Percentiles rank a stretch among this genome's conserved stretches.
phyloP scores from a whole-genome alignment of 2,113 vertebrate species.

The Saccopteryx bilineata region DNA sequence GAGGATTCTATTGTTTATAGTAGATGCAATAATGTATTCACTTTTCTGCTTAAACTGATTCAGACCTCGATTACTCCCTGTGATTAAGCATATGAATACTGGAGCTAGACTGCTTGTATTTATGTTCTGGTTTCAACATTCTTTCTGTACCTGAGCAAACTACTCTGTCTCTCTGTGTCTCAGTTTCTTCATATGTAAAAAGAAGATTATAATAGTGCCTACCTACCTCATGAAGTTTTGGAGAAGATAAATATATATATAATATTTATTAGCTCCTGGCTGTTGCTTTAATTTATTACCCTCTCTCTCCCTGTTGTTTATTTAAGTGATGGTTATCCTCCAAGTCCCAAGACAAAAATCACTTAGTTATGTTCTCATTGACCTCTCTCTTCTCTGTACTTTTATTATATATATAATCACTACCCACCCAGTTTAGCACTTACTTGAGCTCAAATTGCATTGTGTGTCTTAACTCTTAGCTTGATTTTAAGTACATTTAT shows the following conservation, averaged over 20 bases:
- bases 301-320: not conserved
- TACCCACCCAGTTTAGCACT: not conserved
- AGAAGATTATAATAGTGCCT: not conserved
- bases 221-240: not conserved
- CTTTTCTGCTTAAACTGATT: not conserved
- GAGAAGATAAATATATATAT: not conserved
- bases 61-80: not conserved
- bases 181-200: not conserved
- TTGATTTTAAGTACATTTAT: not conserved
- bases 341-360: not conserved
- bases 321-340: not conserved
- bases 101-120: not conserved
- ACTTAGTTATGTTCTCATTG: not conserved
- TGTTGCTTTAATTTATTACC: not conserved
- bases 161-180: not conserved
- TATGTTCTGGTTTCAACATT: not conserved
- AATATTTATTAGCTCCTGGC: not conserved
- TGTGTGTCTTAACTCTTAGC: constrained; percentile 40
- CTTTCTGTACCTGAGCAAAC: not conserved
- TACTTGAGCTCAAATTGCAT: constrained; percentile 43
- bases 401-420: not conserved
- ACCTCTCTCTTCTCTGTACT: not conserved
- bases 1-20: not conserved
- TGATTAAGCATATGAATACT: not conserved
- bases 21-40: not conserved